Evolutionary conservation across 1,140 invertebrate species (phyloP), one percentile per base, ranked within the genome.

Genomic region (Procambarus clarkii): DNA sequence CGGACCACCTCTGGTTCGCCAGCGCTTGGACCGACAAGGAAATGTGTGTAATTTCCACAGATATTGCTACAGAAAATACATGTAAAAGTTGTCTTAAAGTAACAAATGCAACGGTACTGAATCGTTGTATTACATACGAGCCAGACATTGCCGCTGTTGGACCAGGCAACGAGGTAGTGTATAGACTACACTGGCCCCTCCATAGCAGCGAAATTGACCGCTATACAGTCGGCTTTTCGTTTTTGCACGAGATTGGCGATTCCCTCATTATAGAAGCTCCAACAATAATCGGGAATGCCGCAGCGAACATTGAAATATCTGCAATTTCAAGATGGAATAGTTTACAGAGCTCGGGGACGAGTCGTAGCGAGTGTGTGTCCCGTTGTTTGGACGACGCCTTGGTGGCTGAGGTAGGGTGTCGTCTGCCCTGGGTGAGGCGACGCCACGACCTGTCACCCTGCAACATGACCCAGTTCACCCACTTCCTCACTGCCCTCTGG

Each of bases 401-500:
- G 46, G 48, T 50, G 44, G 60, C 0, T 44, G 77, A 80, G n/a
- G 13, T 88, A 15, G 58, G 78, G 11, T 88, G 86, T 69, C 45
- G 54, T 21, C 21, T 88, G 4, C 50, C 50, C 50, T 54, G 50
- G 5, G 50, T 54, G 50, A 11, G 50, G 11, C 50, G 50, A 54
- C 50, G 50, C 50, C 50, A 54, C 5, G 86, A 88, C 45, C 44
- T 88, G 34, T 58, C 18, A 9, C 13, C 45, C 54, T 88, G 86
- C 60, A 88, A 81, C 77, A 64, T 88, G 86, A 88, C 77, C 18
- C 54, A 80, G 44, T 81, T 88, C 46, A 45, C 78, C 24, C 5
- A 80, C 2, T 88, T 88, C 46, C 54, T 88, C 78, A 34, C 54
- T 60, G n/a, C 11, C n/a, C 78, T 88, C 34, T 88, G 86, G 86